Base-by-base conservation (phyloP, 2,888 invertebrate species). In the Acronicta aceris region DNA sequence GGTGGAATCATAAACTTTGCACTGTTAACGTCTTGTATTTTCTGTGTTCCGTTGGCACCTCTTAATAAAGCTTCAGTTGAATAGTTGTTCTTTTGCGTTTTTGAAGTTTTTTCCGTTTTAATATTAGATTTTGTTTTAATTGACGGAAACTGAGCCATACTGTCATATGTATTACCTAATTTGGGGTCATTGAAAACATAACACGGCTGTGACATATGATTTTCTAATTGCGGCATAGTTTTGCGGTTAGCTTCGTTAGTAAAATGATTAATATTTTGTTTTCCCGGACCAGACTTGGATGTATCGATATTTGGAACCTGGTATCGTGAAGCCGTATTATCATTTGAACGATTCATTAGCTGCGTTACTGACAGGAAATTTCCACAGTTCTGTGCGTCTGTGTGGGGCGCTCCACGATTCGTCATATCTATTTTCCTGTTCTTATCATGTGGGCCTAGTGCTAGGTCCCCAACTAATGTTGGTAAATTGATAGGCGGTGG, bases 361-460 rank as follows among this genome's bases (percentile, higher is more conserved):
- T 94, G 94, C 2, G 94, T 93, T 9, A 94, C 94, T 9, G 94
- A 94, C 21, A 94, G 87, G 68, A 94, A 94, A 79, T 91, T 94
- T 17, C 89, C 87, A 69, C 93, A 93, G 58, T 91, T 92, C 76
- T 93, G 92, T 71, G 88, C 70, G 64, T 94, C 94, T 49, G 83
- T 65, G 68, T 90, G 90, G 17, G 86, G 78, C 40, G 79, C 66
- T 3, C 77, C 78, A 75, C 91, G 86, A 71, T 81, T 88, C 5
- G 85, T 66, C 30, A 80, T 72, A 58, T 93, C 93, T 42, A 79
- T 68, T 74, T 80, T 89, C 76, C 89, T 93, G 82, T 93, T 94
- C 74, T 90, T 93, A 55, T 94, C 94, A 59, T 94, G 94, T 12
- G 94, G 94, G 0, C 94, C 94, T 59, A 94, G 77, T 9, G 94